Percentiles rank a stretch among this genome's conserved stretches.
Conservation (phyloP, 2,797 vertebrate species). For the Peromyscus aztecus region DNA sequence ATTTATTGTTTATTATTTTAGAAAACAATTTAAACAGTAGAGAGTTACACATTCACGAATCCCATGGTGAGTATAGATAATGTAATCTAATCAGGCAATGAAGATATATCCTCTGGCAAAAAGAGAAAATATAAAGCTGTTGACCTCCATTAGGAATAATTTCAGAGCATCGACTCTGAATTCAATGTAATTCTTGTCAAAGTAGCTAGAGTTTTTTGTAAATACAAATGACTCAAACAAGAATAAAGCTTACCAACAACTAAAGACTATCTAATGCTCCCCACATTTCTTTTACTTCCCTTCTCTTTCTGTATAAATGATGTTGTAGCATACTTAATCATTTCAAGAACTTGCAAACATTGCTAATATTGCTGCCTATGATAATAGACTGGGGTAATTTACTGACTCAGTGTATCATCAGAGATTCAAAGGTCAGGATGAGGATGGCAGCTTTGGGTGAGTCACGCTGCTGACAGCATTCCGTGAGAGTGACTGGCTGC, state of each 20-base stretch:
- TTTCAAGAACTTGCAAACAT: not conserved
- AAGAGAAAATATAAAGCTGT: constrained; percentile 29
- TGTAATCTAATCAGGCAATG: no score
- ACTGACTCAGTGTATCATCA: not conserved
- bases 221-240: not conserved
- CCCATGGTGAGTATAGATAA: no score
- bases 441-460: not conserved
- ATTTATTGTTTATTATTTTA: no score
- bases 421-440: not conserved
- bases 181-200: constrained; percentile 60
- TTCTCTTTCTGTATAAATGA: not conserved
- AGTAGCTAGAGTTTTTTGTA: not conserved
- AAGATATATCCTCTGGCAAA: not conserved
- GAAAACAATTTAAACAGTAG: no score
- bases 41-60: no score
- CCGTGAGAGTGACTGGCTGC: constrained; percentile 44
- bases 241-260: constrained; percentile 58
- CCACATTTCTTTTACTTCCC: not conserved
- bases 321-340: not conserved
- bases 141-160: constrained; percentile 62
- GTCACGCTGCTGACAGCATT: not conserved
- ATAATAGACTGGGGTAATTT: not conserved
- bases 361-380: not conserved
- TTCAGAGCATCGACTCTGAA: constrained; percentile 62
- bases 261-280: constrained; percentile 9